phyloP scores from a whole-genome alignment of 2,113 vertebrate genomes.

The Willisornis vidua region DNA sequence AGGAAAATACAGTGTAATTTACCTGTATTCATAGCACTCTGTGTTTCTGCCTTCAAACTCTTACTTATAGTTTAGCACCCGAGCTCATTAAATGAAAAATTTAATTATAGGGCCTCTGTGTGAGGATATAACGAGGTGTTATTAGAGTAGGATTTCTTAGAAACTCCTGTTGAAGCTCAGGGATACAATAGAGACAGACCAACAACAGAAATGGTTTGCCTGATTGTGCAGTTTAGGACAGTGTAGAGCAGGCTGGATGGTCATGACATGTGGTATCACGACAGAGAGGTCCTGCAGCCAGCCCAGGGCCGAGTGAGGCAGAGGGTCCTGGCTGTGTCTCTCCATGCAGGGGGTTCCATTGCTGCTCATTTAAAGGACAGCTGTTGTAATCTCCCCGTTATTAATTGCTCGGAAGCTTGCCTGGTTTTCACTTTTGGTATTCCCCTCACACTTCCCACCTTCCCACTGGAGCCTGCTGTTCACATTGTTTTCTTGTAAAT shows the following conservation, averaged over 20 bases:
- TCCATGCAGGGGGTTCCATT: not conserved
- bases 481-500: not conserved
- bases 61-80: not conserved
- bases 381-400: not conserved
- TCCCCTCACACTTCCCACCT: not conserved
- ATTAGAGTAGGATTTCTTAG: not conserved
- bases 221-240: not conserved
- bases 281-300: not conserved
- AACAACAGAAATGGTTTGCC: not conserved
- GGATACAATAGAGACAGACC: not conserved
- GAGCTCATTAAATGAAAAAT: not conserved
- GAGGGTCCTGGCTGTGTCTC: not conserved
- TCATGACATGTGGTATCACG: rapidly evolving
- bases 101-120: not conserved
- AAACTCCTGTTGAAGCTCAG: not conserved
- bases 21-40: not conserved
- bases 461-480: not conserved
- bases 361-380: not conserved
- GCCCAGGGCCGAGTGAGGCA: not conserved
- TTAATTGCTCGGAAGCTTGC: not conserved
- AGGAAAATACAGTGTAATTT: not conserved
- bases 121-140: not conserved
- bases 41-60: not conserved
- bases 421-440: not conserved
- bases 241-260: not conserved